phyloP scores from a whole-genome alignment of 2,113 vertebrate species.

The Chaetorhynchus papuensis region DNA sequence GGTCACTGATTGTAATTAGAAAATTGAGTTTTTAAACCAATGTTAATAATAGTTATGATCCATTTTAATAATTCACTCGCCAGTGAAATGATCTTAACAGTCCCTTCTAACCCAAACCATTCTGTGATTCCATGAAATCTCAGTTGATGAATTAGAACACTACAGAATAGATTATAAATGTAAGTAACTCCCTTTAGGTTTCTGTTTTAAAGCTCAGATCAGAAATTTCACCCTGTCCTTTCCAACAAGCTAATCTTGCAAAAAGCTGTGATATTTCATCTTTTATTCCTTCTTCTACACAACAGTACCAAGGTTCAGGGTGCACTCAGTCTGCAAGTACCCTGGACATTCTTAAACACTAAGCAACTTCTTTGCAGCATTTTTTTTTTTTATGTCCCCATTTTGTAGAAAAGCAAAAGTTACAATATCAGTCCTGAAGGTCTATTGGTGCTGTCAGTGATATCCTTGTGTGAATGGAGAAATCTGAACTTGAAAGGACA shows the following conservation, averaged over 20 bases:
- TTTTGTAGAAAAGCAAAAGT: neutral
- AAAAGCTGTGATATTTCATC: neutral
- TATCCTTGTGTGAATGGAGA: neutral
- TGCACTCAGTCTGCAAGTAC: accelerated
- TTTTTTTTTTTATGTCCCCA: neutral
- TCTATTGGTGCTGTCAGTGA: neutral
- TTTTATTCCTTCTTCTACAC: neutral
- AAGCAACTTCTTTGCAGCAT: neutral
- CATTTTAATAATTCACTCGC: neutral
- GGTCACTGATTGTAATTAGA: neutral
- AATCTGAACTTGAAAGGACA: neutral
- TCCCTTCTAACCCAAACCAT: neutral
- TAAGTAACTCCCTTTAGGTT: neutral
- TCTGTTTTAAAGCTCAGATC: neutral
- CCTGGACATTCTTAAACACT: neutral
- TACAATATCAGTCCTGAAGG: neutral
- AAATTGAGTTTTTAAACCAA: neutral
- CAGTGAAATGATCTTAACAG: neutral
- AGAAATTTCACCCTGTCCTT: neutral
- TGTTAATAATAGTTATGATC: neutral
- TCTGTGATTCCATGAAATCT: neutral
- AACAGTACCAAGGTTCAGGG: neutral
- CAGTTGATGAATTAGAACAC: neutral
- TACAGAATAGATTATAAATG: neutral
- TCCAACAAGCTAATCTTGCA: neutral